Conservation (phyloP, 2,113 vertebrate species). For the Haplochromis vanheusdeni region DNA sequence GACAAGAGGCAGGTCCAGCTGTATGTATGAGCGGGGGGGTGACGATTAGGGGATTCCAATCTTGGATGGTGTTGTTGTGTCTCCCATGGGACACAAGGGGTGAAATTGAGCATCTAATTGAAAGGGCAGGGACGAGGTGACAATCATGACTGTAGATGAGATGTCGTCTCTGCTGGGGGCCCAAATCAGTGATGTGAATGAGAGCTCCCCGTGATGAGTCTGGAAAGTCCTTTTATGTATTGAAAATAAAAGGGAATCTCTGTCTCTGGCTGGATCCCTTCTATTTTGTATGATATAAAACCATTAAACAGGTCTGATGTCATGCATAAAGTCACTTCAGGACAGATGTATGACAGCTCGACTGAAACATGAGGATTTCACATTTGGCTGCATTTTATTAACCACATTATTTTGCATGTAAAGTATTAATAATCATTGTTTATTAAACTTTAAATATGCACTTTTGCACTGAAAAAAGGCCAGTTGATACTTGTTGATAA, state of each 20-base stretch:
- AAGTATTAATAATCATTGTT: neutral
- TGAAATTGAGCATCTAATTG: constrained; percentile 79
- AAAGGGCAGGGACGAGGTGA: constrained; percentile 71
- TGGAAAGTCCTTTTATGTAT: constrained; percentile 46
- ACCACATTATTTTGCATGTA: neutral
- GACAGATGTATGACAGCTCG: neutral
- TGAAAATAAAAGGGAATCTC: constrained; percentile 20
- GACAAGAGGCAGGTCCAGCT: neutral
- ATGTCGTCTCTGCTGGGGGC: constrained; percentile 39
- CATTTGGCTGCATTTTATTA: neutral
- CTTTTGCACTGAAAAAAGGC: neutral
- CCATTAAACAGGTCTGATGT: constrained; percentile 1
- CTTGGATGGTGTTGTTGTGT: constrained; percentile 50
- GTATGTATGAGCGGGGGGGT: neutral
- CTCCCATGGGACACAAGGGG: constrained; percentile 59
- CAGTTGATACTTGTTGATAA: neutral
- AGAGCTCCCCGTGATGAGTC: constrained; percentile 31
- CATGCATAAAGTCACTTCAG: neutral
- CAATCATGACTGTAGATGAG: constrained; percentile 73
- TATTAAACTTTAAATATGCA: neutral
- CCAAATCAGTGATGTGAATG: constrained; percentile 24
- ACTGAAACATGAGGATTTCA: neutral
- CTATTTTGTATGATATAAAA: neutral
- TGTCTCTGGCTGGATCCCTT: neutral
- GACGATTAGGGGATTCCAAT: constrained; percentile 61